Evolutionary conservation across 2,797 vertebrate species (phyloP).

Genomic region (Leuciscus waleckii): DNA sequence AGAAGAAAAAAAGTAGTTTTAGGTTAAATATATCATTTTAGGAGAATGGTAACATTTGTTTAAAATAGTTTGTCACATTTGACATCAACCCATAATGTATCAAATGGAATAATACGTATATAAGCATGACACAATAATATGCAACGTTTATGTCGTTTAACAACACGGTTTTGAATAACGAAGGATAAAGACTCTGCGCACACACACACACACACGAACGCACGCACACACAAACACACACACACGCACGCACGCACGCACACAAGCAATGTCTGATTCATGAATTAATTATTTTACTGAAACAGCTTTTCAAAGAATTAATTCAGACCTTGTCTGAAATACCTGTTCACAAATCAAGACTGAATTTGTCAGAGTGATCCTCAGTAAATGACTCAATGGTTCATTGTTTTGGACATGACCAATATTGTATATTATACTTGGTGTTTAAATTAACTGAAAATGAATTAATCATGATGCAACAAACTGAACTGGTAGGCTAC

Average conservation of each 20-base stretch:
- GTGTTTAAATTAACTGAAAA: neutral
- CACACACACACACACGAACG: neutral
- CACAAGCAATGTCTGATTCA: neutral
- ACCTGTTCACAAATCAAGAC: neutral
- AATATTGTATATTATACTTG: neutral
- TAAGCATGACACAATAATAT: constrained; percentile 1
- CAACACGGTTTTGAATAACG: neutral
- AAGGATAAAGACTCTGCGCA: neutral
- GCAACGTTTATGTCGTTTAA: constrained; percentile 6
- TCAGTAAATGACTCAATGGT: neutral
- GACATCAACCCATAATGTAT: neutral
- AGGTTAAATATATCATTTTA: neutral
- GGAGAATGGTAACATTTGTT: neutral
- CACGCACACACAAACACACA: neutral
- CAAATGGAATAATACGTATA: neutral
- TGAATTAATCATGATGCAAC: neutral
- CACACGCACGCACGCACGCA: neutral
- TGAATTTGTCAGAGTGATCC: neutral
- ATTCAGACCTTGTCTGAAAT: too few relatives aligned
- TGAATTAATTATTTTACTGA: neutral
- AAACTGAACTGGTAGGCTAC: neutral
- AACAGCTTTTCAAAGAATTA: neutral
- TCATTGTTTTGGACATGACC: neutral
- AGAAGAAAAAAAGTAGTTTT: too few relatives aligned
- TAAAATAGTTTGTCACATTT: neutral